phyloP scores from a whole-genome alignment of 2,888 invertebrate genomes.

The Ornithoptera priamus region DNA sequence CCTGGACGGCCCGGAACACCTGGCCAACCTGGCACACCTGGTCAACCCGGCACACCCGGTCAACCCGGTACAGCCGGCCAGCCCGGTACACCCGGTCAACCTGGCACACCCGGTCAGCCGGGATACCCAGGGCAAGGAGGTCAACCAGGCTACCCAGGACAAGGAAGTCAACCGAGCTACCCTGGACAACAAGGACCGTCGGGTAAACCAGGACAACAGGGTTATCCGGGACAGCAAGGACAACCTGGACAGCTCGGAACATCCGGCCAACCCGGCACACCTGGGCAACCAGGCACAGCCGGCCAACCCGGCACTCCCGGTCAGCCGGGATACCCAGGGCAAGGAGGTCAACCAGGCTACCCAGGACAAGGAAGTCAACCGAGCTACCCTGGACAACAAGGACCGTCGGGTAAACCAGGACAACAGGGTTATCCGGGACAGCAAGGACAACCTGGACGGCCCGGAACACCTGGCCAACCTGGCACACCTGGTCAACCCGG shows the following conservation, averaged over 20 bases:
- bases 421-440: conserved; percentile 37
- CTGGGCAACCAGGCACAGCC: conserved; percentile 39
- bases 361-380: conserved; percentile 42
- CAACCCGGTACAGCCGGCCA: no score
- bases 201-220: no score
- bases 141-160: conserved; percentile 43
- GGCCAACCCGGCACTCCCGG: conserved; percentile 44
- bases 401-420: conserved; percentile 36
- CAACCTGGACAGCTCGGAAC: conserved; percentile 4
- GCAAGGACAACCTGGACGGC: conserved; percentile 36
- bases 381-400: conserved; percentile 41
- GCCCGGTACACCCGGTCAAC: no score
- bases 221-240: no score
- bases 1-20: conserved; percentile 34
- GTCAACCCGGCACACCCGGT: no score
- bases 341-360: conserved; percentile 35
- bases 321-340: conserved; percentile 44
- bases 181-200: conserved; percentile 34
- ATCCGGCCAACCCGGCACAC: conserved; percentile 36
- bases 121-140: conserved; percentile 31
- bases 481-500: conserved; percentile 36
- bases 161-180: conserved; percentile 35
- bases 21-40: no score
- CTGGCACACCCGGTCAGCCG: conserved; percentile 31
- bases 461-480: conserved; percentile 32